phyloP scores from a whole-genome alignment of 2,888 invertebrate species.

The Sinopyrophorus schimmeli region DNA sequence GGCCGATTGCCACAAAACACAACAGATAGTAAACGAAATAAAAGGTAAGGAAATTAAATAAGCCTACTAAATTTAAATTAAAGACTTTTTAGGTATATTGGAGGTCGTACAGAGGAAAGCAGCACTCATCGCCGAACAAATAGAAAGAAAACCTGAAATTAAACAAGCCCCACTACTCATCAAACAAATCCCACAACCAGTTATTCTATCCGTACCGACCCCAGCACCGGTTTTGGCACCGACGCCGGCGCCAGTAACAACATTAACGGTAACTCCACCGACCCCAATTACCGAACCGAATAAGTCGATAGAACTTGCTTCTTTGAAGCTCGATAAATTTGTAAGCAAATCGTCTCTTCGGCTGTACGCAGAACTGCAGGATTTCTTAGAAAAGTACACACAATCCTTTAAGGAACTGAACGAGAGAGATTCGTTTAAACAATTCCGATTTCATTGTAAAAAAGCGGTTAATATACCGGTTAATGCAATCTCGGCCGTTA shows the following conservation, averaged over 20 bases:
- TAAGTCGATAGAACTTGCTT: too few relatives aligned
- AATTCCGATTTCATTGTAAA: conserved; percentile 80
- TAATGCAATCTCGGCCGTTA: conserved; percentile 82
- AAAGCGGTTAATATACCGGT: conserved; percentile 87
- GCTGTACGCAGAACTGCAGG: conserved; percentile 62
- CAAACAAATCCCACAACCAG: not conserved
- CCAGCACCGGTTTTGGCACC: too few relatives aligned
- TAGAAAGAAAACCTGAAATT: not conserved
- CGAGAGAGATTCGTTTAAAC: conserved; percentile 66
- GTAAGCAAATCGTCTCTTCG: conserved; percentile 60
- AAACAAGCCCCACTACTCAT: not conserved
- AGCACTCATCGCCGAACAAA: conserved; percentile 1
- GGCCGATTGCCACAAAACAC: conserved; percentile 62
- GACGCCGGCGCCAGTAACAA: not conserved
- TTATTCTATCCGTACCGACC: not conserved
- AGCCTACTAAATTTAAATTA: too few relatives aligned
- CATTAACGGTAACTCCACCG: not conserved
- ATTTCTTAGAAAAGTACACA: conserved; percentile 63
- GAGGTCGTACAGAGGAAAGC: not conserved
- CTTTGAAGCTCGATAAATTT: conserved; percentile 48
- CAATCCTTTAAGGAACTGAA: conserved; percentile 63
- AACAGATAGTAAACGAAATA: conserved; percentile 54
- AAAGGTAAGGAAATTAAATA: conserved; percentile 54
- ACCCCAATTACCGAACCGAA: not conserved
- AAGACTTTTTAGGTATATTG: conserved; percentile 5